Evolutionary conservation across 2,888 invertebrate species (phyloP), one percentile per base, ranked within the genome.

Genomic region (Alitta virens): DNA sequence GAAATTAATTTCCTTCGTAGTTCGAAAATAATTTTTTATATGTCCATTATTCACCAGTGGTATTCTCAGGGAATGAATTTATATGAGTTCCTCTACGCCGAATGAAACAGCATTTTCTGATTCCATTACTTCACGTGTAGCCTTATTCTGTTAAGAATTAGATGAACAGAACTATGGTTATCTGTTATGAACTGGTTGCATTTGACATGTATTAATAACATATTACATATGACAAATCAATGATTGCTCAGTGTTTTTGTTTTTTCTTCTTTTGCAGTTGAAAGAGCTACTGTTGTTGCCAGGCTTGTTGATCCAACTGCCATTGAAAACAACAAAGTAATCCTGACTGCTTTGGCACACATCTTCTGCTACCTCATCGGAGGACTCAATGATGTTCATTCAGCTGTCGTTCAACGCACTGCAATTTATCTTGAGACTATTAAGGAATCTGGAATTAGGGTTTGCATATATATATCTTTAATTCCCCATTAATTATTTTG

Each of bases 331-430:
- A 91, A 93, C 78, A 87, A 82, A 61, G 75, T 82, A 5, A 78
- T 99, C 55, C 95, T 97, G 83, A 92, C 96, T 0, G 92, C 95
- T 0, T 83, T 99, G 74, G 94, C 98, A 5, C 96, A 96, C 70
- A 94, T 96, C 1, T 97, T 98, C 85, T 97, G 95, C 83, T 94
- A 96, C 82, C 86, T 98, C 62, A 91, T 99, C 71, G 92, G 93
- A 60, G 92, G 94, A 74, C 91, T 98, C 88, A 95, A 97, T 83
- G 99, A 99, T 82, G 88, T 89, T 65, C 94, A 93, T 83, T 91
- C 96, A 18, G 90, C 94, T 72, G 96, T 99, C 1, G 94, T 97
- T 0, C 97, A 98, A 82, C 86, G 94, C 72, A 90, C 96, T 2
- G 91, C 93, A 1, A 85, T 96, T 1, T 94, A 93, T 81, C 87